Evolutionary conservation across 1,140 invertebrate species (phyloP).

Genomic region (Aphidius ervi): DNA sequence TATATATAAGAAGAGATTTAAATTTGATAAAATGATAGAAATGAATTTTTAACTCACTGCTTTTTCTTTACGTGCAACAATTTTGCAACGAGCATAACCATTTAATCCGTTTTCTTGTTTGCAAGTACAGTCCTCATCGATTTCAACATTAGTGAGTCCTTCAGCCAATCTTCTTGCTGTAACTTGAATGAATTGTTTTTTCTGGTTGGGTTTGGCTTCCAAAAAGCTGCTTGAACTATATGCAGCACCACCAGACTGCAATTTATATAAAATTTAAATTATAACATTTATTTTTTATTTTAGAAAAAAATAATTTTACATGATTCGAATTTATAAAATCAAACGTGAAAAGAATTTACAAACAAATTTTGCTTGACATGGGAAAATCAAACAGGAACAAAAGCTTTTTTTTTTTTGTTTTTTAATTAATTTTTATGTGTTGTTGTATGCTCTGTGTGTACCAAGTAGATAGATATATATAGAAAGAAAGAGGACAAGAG

Average conservation of each 20-base stretch:
- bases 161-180: constrained; percentile 51
- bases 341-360: constrained; percentile 1
- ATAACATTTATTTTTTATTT: not conserved
- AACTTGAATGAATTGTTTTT: constrained; percentile 57
- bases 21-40: not conserved
- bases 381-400: too few species aligned
- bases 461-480: too few species aligned
- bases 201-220: constrained; percentile 52
- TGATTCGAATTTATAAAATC: too few species aligned
- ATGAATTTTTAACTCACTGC: constrained; percentile 10
- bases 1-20: too few species aligned
- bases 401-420: too few species aligned
- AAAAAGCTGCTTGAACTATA: constrained; percentile 57
- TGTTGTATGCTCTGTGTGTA: too few species aligned
- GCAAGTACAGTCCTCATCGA: constrained; percentile 57
- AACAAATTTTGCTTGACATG: too few species aligned
- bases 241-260: constrained; percentile 56
- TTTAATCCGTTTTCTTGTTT: constrained; percentile 35
- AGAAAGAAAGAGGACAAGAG: too few species aligned
- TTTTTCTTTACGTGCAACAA: constrained; percentile 48
- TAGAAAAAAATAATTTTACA: constrained; percentile 6
- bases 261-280: constrained; percentile 9
- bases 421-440: too few species aligned
- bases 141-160: constrained; percentile 42
- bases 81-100: constrained; percentile 46